Evolutionary conservation across 2,888 invertebrate species (phyloP).

Genomic region (Erebia ligea): DNA sequence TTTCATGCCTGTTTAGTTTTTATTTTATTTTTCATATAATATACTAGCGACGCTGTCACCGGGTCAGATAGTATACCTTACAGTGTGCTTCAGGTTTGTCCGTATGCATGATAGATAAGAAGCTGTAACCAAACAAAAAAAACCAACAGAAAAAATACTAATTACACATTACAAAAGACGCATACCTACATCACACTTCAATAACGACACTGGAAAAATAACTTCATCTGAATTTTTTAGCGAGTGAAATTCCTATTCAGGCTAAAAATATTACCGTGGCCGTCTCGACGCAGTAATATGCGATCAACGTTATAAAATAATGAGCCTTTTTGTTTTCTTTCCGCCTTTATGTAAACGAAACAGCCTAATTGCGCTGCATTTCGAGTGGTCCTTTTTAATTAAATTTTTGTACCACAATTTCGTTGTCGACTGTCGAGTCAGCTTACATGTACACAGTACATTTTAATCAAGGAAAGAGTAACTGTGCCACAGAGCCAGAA

Average conservation of each 20-base stretch:
- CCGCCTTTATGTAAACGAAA: background rate
- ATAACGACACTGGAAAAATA: too few species aligned
- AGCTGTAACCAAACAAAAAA: too few species aligned
- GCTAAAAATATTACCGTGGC: background rate
- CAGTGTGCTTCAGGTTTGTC: too few species aligned
- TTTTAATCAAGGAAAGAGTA: slow-evolving; percentile 16
- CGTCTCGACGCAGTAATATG: background rate
- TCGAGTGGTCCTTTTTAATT: slow-evolving; percentile 4
- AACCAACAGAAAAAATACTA: too few species aligned
- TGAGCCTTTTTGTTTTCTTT: background rate
- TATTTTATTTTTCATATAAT: too few species aligned
- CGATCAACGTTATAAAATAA: background rate
- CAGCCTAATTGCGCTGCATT: background rate
- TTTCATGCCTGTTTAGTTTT: too few species aligned
- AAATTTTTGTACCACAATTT: slow-evolving; percentile 3
- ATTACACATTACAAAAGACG: too few species aligned
- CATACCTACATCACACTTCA: too few species aligned
- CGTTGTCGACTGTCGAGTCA: background rate
- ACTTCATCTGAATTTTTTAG: too few species aligned
- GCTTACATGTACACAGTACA: slow-evolving; percentile 2
- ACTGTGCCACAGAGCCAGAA: slow-evolving; percentile 8
- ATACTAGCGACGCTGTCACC: too few species aligned
- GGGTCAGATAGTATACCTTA: too few species aligned
- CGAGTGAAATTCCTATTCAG: background rate
- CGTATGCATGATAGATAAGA: too few species aligned